Evolutionary conservation across 2,113 vertebrate genomes (phyloP).

Genomic region (Gymnocephalus cernua): DNA sequence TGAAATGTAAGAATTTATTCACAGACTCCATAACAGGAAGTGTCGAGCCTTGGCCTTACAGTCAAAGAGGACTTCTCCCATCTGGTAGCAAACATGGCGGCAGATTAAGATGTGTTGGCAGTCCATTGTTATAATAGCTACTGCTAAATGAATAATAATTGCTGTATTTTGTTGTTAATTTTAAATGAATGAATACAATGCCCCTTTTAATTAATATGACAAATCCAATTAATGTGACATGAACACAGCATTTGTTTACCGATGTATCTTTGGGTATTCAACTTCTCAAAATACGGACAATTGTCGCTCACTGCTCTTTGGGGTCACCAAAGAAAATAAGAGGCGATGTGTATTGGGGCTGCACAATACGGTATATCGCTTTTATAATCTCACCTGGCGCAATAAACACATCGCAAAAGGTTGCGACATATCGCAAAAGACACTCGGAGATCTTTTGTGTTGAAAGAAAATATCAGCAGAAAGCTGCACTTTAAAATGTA

Average conservation of each 20-base stretch:
- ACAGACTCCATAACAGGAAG: neutral
- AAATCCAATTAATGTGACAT: neutral
- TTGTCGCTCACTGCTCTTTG: neutral
- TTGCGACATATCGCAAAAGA: no score
- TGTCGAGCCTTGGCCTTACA: neutral
- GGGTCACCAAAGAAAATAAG: neutral
- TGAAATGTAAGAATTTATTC: neutral
- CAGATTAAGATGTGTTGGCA: neutral
- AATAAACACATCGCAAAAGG: no score
- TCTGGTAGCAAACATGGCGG: neutral
- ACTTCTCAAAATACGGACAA: neutral
- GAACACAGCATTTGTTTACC: neutral
- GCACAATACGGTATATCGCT: no score
- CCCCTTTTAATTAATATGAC: neutral
- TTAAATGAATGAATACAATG: neutral
- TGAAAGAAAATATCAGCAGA: no score
- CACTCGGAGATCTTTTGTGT: no score
- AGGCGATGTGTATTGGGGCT: neutral
- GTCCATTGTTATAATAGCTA: neutral
- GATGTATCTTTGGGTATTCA: neutral
- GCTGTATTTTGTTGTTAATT: neutral
- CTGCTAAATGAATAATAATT: neutral
- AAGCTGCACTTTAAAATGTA: no score
- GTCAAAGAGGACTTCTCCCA: neutral
- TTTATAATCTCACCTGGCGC: no score